A percentile compares a stretch with the other conserved stretches of the same genome.
phyloP scores from a whole-genome alignment of 2,888 invertebrate species.

The Macroteleia sp. region DNA sequence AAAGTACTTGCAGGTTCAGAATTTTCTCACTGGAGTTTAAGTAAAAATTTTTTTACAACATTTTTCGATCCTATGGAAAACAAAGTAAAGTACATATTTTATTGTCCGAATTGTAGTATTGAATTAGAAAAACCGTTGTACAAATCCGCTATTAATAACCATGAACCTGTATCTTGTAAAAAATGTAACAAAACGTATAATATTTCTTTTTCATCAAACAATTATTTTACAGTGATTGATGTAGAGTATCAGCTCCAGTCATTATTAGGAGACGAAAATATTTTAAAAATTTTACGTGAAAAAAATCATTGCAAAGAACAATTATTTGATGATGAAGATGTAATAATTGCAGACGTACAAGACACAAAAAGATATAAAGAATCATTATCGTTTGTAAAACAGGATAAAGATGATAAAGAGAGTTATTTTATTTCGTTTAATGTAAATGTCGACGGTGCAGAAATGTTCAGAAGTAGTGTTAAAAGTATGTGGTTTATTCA shows the following conservation, averaged over 20 bases:
- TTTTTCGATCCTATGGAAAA: constrained; percentile 17
- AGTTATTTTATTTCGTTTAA: constrained; percentile 15
- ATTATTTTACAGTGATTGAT: constrained; percentile 22
- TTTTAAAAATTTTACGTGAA: not conserved
- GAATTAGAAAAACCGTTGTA: constrained; percentile 7
- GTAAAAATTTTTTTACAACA: constrained; percentile 15
- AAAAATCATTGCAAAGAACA: not conserved
- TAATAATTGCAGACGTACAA: constrained; percentile 22
- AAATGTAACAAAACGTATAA: constrained; percentile 15
- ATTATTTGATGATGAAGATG: constrained; percentile 4
- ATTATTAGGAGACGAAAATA: constrained; percentile 11
- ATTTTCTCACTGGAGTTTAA: constrained; percentile 30
- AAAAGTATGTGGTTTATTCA: constrained; percentile 31
- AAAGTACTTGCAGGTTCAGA: constrained; percentile 46
- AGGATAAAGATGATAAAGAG: not conserved
- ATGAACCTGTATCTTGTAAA: not conserved
- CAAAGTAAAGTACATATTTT: constrained; percentile 22
- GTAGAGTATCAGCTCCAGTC: constrained; percentile 16
- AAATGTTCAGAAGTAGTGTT: constrained; percentile 13
- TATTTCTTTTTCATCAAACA: constrained; percentile 18
- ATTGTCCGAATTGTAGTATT: constrained; percentile 20
- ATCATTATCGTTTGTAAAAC: not conserved
- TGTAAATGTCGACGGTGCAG: constrained; percentile 30
- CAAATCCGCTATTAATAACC: constrained; percentile 8
- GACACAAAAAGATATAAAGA: constrained; percentile 28